These are phyloP conservation scores for Pseudomyrmex dendroicus DNA, from an alignment of 1,140 invertebrate genomes.

Conservation along the genomic window DNA sequence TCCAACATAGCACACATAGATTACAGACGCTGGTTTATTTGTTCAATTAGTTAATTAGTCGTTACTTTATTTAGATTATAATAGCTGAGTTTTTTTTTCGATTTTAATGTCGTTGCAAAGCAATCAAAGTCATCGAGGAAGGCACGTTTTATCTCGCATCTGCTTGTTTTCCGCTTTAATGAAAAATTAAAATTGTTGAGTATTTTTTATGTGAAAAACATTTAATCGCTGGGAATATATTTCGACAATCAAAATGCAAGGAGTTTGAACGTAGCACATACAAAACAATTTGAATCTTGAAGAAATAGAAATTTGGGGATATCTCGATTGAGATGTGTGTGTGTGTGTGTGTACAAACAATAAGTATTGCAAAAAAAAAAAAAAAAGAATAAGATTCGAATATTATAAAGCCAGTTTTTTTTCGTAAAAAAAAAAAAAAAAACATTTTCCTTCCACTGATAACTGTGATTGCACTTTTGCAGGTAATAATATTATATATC, in stretches of 20 bases:
- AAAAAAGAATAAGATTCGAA: constrained; percentile 15
- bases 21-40: constrained; percentile 80
- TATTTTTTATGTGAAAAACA: constrained; percentile 37
- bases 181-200: constrained; percentile 11
- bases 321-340: too few species aligned
- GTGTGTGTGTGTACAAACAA: neutral
- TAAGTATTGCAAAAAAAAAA: neutral
- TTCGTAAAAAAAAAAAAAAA: constrained; percentile 44
- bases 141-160: constrained; percentile 50
- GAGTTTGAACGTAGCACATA: neutral
- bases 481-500: constrained; percentile 50
- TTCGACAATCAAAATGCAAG: neutral
- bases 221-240: constrained; percentile 46
- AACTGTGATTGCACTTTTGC: constrained; percentile 71
- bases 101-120: constrained; percentile 70
- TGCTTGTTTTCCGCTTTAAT: neutral
- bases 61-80: constrained; percentile 80
- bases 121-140: constrained; percentile 76
- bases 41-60: constrained; percentile 75
- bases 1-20: constrained; percentile 79
- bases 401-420: constrained; percentile 24
- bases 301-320: neutral
- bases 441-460: constrained; percentile 74
- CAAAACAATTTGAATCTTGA: constrained; percentile 36
- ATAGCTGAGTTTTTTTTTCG: constrained; percentile 74